Base-by-base conservation (phyloP, 2,888 invertebrate species). In the Julus scanicus region DNA sequence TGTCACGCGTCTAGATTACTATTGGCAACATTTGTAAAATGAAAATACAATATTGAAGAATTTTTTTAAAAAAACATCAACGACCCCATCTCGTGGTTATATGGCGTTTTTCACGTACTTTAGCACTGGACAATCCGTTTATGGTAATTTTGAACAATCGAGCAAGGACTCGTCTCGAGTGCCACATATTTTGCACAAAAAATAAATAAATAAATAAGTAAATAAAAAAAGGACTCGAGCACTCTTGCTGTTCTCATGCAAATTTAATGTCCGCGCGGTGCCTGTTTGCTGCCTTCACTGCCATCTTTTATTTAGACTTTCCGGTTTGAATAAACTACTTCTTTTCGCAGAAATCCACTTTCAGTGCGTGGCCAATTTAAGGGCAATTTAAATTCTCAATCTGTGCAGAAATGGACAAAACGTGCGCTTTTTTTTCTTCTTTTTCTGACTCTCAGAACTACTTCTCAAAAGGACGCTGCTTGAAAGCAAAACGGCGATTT, bases 381-480 rank as follows among this genome's bases (percentile, higher is more conserved):
- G n/a, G 63, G 20, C 71, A 71, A 71, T 71, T 71, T 71, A 29
- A 71, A 71, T 71, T 71, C 71, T 71, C 71, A 71, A 71, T 71
- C 11, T 71, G 29, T 29, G 29, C 71, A 8, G 71, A 29, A 71
- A 71, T 71, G 71, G 71, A 71, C 71, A 29, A 29, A 71, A 29
- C 13, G 29, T 29, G 71, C n/a, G 71, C 29, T 53, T 13, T 13
- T 53, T 53, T 13, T 13, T 11, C 4, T n/a, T 29, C 17, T 53
- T 13, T 13, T 53, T 53, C 4, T 13, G 53, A 4, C 5, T 29
- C 8, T 29, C n/a, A 63, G 63, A 20, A n/a, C n/a, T 63, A 1
- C 6, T 63, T 63, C 63, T 4, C 44, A n/a, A 20, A 20, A 63
- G 63, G 63, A 63, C 9, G 9, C 11, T 71, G 13, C 29, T n/a